Percentiles rank a stretch among this genome's conserved stretches.
These are phyloP conservation scores for Akabosia matsudoensis DNA, from an alignment of 1,140 invertebrate species.

Conservation along the genomic window DNA sequence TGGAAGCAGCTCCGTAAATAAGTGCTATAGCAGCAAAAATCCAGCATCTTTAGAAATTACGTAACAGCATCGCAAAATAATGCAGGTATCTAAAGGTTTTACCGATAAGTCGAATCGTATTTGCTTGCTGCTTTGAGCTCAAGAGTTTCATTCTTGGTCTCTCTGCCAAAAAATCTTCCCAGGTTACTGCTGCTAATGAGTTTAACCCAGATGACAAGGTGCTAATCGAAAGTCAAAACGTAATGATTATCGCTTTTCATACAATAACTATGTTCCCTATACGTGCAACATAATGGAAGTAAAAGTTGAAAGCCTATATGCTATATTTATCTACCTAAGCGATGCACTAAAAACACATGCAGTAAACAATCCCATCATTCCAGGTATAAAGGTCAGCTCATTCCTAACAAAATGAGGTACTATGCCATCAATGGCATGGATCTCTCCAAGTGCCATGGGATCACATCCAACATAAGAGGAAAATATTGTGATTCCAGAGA, in stretches of 20 bases:
- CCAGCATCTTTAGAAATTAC: neutral
- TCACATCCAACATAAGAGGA: constrained; percentile 48
- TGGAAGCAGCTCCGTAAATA: constrained; percentile 42
- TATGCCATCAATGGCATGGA: constrained; percentile 48
- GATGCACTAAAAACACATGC: constrained; percentile 49
- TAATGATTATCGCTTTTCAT: constrained; percentile 4
- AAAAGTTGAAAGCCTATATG: neutral
- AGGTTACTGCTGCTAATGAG: constrained; percentile 55
- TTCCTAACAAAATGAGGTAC: constrained; percentile 50
- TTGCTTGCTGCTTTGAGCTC: constrained; percentile 30
- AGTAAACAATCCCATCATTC: constrained; percentile 50
- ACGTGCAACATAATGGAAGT: neutral
- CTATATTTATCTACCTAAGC: constrained; percentile 37
- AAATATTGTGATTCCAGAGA: constrained; percentile 47
- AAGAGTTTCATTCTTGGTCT: constrained; percentile 30
- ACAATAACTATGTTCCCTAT: neutral
- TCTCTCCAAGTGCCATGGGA: constrained; percentile 45
- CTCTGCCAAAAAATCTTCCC: constrained; percentile 54
- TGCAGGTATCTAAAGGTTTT: neutral
- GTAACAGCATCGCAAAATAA: neutral
- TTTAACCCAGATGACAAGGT: constrained; percentile 57
- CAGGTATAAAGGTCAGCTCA: constrained; percentile 46
- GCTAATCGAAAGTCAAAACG: constrained; percentile 38
- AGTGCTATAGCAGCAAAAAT: constrained; percentile 37
- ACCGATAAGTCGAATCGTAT: constrained; percentile 43